Conservation (phyloP, 2,797 vertebrate genomes). For the Cirrhinus mrigala region DNA sequence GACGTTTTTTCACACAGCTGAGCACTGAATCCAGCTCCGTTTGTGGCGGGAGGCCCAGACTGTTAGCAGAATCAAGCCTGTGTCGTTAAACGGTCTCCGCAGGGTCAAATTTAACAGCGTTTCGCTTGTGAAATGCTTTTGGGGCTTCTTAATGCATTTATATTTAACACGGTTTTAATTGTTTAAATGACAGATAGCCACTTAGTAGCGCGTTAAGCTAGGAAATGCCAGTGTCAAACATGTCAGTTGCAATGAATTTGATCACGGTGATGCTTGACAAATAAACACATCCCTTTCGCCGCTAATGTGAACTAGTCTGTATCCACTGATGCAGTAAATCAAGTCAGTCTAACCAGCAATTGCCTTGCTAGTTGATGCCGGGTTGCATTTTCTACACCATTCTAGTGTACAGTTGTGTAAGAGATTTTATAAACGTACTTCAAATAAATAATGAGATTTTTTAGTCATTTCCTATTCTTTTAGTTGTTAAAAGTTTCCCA, state of each 20-base stretch:
- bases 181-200: conserved; percentile 18
- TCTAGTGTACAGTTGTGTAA: too few species aligned
- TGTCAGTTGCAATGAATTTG: conserved; percentile 24
- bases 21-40: neutral
- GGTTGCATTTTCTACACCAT: neutral
- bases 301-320: neutral
- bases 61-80: neutral
- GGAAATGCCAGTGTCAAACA: neutral
- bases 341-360: neutral
- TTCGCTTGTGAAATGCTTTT: conserved; percentile 5
- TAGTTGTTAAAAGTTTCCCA: neutral
- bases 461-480: conserved; percentile 1
- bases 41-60: conserved; percentile 17
- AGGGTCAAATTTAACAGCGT: conserved; percentile 13
- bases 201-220: neutral
- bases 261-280: neutral
- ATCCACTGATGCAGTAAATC: neutral
- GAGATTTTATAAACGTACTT: neutral
- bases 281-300: neutral
- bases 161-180: neutral
- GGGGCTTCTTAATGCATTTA: neutral
- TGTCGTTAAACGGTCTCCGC: neutral
- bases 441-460: neutral
- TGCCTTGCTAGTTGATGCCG: neutral
- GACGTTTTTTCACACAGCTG: neutral